phyloP scores from a whole-genome alignment of 2,113 vertebrate species.

The Erinaceus europaeus region DNA sequence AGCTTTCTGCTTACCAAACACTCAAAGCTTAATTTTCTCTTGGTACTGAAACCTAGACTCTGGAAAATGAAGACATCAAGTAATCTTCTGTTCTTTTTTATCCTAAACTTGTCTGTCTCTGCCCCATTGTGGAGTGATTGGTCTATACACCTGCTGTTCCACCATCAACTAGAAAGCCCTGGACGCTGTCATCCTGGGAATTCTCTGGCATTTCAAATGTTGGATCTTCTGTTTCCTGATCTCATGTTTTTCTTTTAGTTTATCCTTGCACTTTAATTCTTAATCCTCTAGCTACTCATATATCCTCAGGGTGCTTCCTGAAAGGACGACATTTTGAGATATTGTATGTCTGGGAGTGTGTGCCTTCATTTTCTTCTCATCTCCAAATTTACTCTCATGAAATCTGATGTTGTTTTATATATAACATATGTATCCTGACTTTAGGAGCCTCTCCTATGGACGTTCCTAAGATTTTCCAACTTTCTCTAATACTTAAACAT shows the following conservation, averaged over 20 bases:
- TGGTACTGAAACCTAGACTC: neutral
- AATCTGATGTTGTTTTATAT: neutral
- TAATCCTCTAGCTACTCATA: no score
- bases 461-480: neutral
- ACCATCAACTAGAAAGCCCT: neutral
- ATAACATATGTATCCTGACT: neutral
- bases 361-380: neutral
- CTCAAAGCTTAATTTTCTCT: neutral
- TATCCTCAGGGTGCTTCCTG: neutral
- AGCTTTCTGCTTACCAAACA: neutral
- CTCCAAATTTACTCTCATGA: neutral
- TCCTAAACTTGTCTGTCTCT: neutral
- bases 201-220: neutral
- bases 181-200: neutral
- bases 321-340: neutral
- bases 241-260: neutral
- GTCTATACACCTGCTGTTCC: neutral
- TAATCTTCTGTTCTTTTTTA: neutral
- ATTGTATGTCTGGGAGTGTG: neutral
- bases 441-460: neutral
- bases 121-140: rapidly evolving
- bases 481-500: neutral
- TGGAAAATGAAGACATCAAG: neutral
- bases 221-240: neutral
- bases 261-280: neutral